A percentile compares a stretch with the other conserved stretches of the same genome.
phyloP scores from a whole-genome alignment of 1,140 invertebrate genomes.

The Neodiprion pinetum region DNA sequence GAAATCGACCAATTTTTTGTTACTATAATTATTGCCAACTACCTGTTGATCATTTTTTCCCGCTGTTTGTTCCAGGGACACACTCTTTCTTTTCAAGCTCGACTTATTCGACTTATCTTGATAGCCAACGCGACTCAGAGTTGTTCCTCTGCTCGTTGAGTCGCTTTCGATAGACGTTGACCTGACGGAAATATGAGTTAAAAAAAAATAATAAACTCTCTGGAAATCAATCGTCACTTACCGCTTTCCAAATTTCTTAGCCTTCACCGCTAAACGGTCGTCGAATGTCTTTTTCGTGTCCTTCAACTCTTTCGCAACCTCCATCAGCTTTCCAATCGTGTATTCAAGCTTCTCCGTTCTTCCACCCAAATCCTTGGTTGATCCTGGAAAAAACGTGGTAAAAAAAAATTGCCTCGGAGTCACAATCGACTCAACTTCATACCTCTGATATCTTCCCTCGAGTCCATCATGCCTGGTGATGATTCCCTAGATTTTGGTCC shows the following conservation, averaged over 20 bases:
- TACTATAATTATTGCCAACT: conserved; percentile 22
- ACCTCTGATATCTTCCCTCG: conserved; percentile 57
- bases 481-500: conserved; percentile 68
- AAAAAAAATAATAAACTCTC: conserved; percentile 44
- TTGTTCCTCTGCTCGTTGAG: conserved; percentile 50
- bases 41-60: conserved; percentile 66
- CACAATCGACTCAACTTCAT: conserved; percentile 51
- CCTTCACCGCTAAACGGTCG: conserved; percentile 37
- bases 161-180: conserved; percentile 57
- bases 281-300: conserved; percentile 54
- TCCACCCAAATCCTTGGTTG: conserved; percentile 26
- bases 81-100: conserved; percentile 73
- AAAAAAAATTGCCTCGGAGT: conserved; percentile 19
- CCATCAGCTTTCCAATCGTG: conserved; percentile 55
- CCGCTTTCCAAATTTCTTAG: conserved; percentile 57
- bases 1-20: background rate
- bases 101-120: conserved; percentile 52
- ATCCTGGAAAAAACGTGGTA: conserved; percentile 18
- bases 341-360: conserved; percentile 57
- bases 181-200: conserved; percentile 41
- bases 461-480: conserved; percentile 64
- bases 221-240: conserved; percentile 27
- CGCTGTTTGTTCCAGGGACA: conserved; percentile 78
- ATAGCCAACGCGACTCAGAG: conserved; percentile 51
- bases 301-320: conserved; percentile 54